Base-by-base conservation (phyloP, 2,888 invertebrate species). In the Xestia c-nigrum region DNA sequence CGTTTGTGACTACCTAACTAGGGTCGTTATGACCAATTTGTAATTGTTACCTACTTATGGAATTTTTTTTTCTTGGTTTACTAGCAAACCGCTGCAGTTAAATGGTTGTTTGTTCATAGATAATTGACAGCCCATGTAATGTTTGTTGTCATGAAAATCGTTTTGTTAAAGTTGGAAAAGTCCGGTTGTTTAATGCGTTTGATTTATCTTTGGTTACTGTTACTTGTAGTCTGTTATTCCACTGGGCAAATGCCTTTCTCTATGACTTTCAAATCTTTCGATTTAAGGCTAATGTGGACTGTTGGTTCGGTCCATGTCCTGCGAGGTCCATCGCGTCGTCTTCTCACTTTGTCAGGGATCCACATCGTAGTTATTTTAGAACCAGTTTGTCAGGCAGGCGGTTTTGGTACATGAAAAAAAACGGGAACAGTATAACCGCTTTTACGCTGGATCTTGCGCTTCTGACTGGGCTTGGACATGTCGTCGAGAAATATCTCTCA, bases 1-100 rank as follows among this genome's bases (percentile, higher is more conserved):
- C 95, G 96, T 96, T 96, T 96, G 94, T 96, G 96, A 93, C 95
- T 96, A 92, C 86, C 91, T 96, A 95, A 96, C 91, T 87, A 90
- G 91, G 80, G 88, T 93, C 92, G 92, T 96, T 96, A 95, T 88
- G 90, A 89, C 87, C 84, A 94, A 94, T 94, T 93, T 95, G 96
- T 96, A 96, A 96, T 96, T 96, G 95, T 89, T 94, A 92, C 90
- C 91, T 92, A 92, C 91, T 95, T 94, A 94, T 90, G 86, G 92
- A 93, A 19, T 85, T 94, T 93, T 95, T 95, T 95, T 94, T 92
- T 92, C 91, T 92, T 74, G 76, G 66, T 75, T n/a, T 43, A 43
- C 10, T 43, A 43, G 9, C 10, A 43, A 43, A 43, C 43, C 43
- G 43, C 78, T 83, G 81, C 81, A 85, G 83, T 88, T 91, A 91